Conservation (phyloP, 1,140 invertebrate genomes). For the Theocolax elegans region DNA sequence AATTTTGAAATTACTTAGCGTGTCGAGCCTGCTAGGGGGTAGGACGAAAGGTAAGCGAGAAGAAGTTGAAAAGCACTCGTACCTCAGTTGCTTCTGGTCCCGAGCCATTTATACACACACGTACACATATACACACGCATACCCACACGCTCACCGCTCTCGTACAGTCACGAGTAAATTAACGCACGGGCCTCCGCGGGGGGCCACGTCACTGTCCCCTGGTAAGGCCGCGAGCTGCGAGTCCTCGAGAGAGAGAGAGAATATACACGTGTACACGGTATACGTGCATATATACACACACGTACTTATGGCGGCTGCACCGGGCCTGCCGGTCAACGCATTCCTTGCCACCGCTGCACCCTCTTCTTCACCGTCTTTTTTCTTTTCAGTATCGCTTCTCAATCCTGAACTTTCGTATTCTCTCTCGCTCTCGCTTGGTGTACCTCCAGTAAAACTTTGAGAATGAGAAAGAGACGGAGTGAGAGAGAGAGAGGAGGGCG, state of each 20-base stretch:
- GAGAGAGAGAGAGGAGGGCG: not conserved
- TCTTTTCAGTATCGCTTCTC: constrained; percentile 27
- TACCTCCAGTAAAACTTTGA: not conserved
- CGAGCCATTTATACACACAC: not conserved
- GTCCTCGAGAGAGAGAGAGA: not conserved
- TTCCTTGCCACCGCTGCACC: constrained; percentile 48
- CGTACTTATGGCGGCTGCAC: too few relatives aligned
- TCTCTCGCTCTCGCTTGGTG: not conserved
- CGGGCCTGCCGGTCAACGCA: constrained; percentile 60
- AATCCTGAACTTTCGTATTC: constrained; percentile 35
- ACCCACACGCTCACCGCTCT: not conserved
- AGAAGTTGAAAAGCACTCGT: constrained; percentile 8
- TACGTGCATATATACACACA: constrained; percentile 42
- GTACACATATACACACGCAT: not conserved
- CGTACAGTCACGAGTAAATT: constrained; percentile 36
- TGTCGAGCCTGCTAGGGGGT: too few relatives aligned
- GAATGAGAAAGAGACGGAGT: not conserved
- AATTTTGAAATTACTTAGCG: too few relatives aligned
- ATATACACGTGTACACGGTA: not conserved
- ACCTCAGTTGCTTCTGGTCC: not conserved
- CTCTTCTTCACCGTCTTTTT: not conserved
- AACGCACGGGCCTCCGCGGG: constrained; percentile 53
- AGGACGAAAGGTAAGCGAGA: too few relatives aligned
- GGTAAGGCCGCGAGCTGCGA: not conserved
- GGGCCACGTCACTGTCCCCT: constrained; percentile 60